These are phyloP conservation scores for Lanius ludovicianus DNA, from an alignment of 2,113 vertebrate species.

Conservation along the genomic window DNA sequence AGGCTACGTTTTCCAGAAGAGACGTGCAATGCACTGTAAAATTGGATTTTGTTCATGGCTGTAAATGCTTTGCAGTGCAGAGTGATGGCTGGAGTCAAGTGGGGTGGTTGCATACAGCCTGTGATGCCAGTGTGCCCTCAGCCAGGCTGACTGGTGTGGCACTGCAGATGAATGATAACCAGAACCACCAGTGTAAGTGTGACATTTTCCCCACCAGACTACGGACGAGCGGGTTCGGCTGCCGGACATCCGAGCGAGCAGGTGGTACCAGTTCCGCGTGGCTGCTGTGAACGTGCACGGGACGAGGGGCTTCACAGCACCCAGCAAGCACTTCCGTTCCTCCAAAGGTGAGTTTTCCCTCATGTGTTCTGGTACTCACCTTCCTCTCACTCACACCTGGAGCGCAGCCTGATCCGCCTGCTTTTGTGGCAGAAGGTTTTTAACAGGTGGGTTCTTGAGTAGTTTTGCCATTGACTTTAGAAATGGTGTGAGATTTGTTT, in stretches of 20 bases:
- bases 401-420: not conserved
- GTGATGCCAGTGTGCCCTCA: not conserved
- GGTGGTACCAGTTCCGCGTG: slow-evolving; percentile 98
- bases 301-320: slow-evolving; percentile 93
- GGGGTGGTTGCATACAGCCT: not conserved
- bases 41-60: not conserved
- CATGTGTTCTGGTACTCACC: not conserved
- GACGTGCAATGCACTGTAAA: not conserved
- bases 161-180: not conserved
- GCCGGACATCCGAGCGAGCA: slow-evolving; percentile 84
- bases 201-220: slow-evolving; percentile 78
- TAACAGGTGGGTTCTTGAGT: slow-evolving; percentile 1
- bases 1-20: not conserved
- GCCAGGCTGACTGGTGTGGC: not conserved
- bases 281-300: slow-evolving; percentile 93
- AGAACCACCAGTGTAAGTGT: not conserved
- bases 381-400: not conserved
- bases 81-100: not conserved
- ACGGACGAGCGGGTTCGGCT: slow-evolving; percentile 87
- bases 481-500: not conserved
- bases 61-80: not conserved
- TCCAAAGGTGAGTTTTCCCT: slow-evolving; percentile 82
- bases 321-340: slow-evolving; percentile 96
- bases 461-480: not conserved
- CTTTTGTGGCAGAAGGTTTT: not conserved